Conservation (phyloP, 2,888 invertebrate species). For the Ommatoiulus sabulosus region DNA sequence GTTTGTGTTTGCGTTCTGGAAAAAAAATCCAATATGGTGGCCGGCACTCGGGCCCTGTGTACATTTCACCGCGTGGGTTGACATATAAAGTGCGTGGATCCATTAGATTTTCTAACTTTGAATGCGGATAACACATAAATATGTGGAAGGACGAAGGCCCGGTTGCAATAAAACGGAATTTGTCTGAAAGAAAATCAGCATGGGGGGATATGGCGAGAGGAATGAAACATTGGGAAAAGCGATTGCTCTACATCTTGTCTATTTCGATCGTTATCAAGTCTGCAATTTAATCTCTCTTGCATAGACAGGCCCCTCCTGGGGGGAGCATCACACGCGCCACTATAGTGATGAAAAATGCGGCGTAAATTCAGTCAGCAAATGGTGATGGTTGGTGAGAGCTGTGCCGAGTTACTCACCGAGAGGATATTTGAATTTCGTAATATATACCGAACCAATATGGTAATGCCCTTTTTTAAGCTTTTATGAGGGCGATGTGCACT, state of each 20-base stretch:
- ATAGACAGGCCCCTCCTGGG: slow-evolving; percentile 52
- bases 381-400: slow-evolving; percentile 27
- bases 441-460: slow-evolving; percentile 45
- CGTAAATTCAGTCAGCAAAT: slow-evolving; percentile 30
- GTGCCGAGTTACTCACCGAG: neutral
- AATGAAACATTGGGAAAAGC: slow-evolving; percentile 50
- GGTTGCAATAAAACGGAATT: slow-evolving; percentile 48
- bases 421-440: slow-evolving; percentile 47
- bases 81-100: slow-evolving; percentile 42
- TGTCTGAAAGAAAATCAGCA: slow-evolving; percentile 44
- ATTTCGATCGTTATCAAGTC: slow-evolving; percentile 54
- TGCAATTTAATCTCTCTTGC: slow-evolving; percentile 52
- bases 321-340: slow-evolving; percentile 19
- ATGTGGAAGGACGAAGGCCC: slow-evolving; percentile 25
- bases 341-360: slow-evolving; percentile 40
- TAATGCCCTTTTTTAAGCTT: slow-evolving; percentile 46
- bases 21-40: slow-evolving; percentile 44
- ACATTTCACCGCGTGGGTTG: slow-evolving; percentile 39
- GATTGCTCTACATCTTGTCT: slow-evolving; percentile 54
- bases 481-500: slow-evolving; percentile 37
- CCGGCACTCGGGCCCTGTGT: neutral
- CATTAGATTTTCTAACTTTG: slow-evolving; percentile 47
- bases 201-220: slow-evolving; percentile 19
- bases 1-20: neutral
- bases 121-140: slow-evolving; percentile 46